phyloP scores from a whole-genome alignment of 2,888 invertebrate genomes.

The Harpagoxenus sublaevis region DNA sequence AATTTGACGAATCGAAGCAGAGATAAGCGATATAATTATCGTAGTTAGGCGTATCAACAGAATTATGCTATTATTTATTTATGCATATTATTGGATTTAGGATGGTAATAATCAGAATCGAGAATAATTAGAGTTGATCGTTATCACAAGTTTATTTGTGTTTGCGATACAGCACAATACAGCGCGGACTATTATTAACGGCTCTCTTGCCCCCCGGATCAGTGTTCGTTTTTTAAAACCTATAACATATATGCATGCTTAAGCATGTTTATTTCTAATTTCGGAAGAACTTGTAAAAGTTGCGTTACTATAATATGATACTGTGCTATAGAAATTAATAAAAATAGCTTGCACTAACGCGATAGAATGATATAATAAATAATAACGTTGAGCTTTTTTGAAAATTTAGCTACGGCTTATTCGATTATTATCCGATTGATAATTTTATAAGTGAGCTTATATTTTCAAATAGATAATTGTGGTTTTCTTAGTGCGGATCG shows the following conservation, averaged over 20 bases:
- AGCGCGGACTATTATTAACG: neutral
- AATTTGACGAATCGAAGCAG: slow-evolving; percentile 21
- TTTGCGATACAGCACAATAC: neutral
- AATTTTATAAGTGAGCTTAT: neutral
- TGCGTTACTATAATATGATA: too few species aligned
- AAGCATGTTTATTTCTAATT: neutral
- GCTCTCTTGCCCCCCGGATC: neutral
- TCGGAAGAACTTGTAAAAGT: neutral
- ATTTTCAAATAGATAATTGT: slow-evolving; percentile 5
- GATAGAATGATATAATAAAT: neutral
- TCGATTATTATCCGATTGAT: neutral
- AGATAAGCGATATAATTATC: neutral
- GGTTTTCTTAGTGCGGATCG: neutral
- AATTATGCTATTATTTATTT: slow-evolving; percentile 61
- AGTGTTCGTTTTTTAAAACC: neutral
- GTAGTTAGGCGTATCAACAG: slow-evolving; percentile 6
- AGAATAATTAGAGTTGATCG: neutral
- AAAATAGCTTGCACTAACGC: neutral
- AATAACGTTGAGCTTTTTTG: neutral
- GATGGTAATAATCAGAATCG: neutral
- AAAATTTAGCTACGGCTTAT: neutral
- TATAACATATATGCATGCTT: neutral
- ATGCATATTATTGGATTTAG: neutral
- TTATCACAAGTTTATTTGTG: neutral
- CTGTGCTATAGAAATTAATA: neutral